Conservation (phyloP, 2,888 invertebrate species). For the Trypoxylon attenuatum region DNA sequence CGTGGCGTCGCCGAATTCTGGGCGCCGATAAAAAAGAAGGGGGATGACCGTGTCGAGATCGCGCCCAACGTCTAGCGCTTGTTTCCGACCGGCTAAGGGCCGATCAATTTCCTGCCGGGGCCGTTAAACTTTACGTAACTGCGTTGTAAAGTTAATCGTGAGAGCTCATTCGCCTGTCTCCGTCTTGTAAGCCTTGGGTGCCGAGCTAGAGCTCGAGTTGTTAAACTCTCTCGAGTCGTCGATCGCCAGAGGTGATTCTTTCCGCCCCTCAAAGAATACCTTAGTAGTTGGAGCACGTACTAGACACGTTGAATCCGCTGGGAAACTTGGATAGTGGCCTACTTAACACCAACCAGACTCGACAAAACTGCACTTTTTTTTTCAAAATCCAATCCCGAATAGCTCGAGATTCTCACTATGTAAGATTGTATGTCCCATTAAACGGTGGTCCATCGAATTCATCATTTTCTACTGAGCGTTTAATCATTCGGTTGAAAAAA, state of each 20-base stretch:
- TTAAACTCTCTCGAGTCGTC: background rate
- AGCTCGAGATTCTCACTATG: too few species aligned
- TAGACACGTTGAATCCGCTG: background rate
- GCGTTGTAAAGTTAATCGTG: conserved; percentile 3
- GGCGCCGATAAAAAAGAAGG: conserved; percentile 45
- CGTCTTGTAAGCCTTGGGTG: background rate
- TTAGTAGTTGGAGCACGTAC: background rate
- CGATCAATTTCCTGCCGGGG: conserved; percentile 21
- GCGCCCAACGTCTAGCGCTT: background rate
- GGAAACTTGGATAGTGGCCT: background rate
- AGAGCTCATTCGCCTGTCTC: background rate
- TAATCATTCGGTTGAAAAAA: too few species aligned
- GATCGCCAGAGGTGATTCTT: conserved; percentile 1
- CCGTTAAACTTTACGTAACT: conserved; percentile 1
- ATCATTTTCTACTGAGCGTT: too few species aligned
- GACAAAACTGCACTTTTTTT: background rate
- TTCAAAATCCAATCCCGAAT: too few species aligned
- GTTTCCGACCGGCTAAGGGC: background rate
- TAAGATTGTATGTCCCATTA: too few species aligned
- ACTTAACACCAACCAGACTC: background rate
- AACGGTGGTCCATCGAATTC: too few species aligned
- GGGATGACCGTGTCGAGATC: background rate
- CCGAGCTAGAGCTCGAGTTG: background rate
- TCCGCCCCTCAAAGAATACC: background rate
- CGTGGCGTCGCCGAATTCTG: conserved; percentile 46